Evolutionary conservation across 2,888 invertebrate genomes (phyloP).

Genomic region (Choristoneura rosaceana): DNA sequence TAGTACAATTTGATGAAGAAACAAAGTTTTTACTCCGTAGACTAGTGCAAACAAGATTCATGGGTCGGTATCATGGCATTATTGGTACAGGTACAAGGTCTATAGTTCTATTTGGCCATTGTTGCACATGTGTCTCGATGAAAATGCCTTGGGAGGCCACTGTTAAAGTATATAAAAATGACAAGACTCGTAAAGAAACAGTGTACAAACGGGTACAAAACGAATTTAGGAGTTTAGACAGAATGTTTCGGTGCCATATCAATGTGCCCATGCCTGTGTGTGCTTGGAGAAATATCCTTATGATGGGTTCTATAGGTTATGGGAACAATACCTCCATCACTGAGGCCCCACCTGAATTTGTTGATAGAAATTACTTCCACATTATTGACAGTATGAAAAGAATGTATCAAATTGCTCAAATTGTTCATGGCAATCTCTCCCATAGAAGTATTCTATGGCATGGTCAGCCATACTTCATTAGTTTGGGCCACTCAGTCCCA

Average conservation of each 20-base stretch:
- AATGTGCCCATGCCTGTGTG: constrained; percentile 3
- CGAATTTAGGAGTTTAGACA: constrained; percentile 2
- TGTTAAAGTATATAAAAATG: constrained; percentile 4
- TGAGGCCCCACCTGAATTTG: background rate
- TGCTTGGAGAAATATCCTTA: constrained; percentile 5
- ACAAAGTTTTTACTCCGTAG: constrained; percentile 4
- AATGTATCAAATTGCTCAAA: constrained; percentile 1
- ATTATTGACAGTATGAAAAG: background rate
- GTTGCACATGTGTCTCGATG: constrained; percentile 3
- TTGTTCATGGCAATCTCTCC: constrained; percentile 1
- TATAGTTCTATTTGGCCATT: background rate
- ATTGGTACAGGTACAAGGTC: background rate
- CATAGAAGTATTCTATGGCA: constrained; percentile 6
- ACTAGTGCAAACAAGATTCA: constrained; percentile 1
- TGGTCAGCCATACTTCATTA: background rate
- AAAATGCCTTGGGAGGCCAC: constrained; percentile 2
- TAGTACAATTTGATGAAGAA: constrained; percentile 3
- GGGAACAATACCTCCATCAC: background rate
- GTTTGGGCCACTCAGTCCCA: constrained; percentile 1
- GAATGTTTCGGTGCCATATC: background rate
- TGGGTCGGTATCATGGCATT: constrained; percentile 4
- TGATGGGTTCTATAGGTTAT: constrained; percentile 3
- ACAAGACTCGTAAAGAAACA: background rate
- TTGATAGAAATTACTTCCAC: background rate
- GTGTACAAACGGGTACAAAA: background rate